phyloP scores from a whole-genome alignment of 2,888 invertebrate species.

The Apamea epomidion region DNA sequence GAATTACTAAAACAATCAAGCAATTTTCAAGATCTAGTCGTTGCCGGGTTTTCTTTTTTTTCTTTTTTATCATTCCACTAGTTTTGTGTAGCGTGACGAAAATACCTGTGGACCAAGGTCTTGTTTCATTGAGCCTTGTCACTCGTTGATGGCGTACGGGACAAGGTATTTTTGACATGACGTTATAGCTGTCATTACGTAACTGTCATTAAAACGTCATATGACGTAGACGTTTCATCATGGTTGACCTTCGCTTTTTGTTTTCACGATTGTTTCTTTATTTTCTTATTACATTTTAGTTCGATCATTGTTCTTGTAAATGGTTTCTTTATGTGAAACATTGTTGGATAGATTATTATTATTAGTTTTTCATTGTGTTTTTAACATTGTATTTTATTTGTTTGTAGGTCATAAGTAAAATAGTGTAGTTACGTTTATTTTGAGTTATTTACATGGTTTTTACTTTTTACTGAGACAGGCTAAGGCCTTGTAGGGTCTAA shows the following conservation, averaged over 20 bases:
- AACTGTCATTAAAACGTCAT: constrained; percentile 54
- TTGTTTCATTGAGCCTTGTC: constrained; percentile 44
- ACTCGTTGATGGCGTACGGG: constrained; percentile 19
- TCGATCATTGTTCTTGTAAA: constrained; percentile 51
- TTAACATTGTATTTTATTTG: constrained; percentile 10
- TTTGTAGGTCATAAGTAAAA: constrained; percentile 10
- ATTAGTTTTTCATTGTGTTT: constrained; percentile 10
- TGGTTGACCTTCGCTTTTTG: constrained; percentile 49
- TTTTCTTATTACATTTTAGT: constrained; percentile 55
- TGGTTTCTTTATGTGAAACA: constrained; percentile 42
- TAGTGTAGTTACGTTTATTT: constrained; percentile 43
- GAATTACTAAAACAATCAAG: constrained; percentile 74
- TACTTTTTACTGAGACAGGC: background rate
- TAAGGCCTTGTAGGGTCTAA: background rate
- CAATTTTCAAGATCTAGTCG: constrained; percentile 75
- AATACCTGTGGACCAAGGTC: constrained; percentile 50
- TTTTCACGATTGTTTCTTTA: constrained; percentile 49
- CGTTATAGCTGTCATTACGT: constrained; percentile 54
- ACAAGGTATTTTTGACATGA: constrained; percentile 56
- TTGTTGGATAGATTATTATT: constrained; percentile 29
- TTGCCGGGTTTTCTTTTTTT: constrained; percentile 77
- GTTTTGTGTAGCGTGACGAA: constrained; percentile 32
- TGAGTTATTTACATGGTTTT: background rate
- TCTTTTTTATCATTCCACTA: constrained; percentile 57
- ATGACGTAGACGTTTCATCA: constrained; percentile 48